phyloP scores from a whole-genome alignment of 2,113 vertebrate species.

The Anser brachyrhynchus region DNA sequence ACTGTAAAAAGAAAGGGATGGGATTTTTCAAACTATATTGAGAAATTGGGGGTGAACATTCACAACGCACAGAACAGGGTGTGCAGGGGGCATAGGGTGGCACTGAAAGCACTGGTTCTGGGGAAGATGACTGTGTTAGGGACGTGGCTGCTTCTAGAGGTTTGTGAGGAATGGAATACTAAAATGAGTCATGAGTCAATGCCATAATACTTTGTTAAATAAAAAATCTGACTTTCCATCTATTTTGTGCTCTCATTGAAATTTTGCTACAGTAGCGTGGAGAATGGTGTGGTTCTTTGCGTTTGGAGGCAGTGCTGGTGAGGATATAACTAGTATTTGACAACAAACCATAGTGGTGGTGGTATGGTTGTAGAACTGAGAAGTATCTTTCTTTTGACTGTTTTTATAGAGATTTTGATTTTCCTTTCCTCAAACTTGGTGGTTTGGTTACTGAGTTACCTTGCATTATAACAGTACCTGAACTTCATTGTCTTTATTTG shows the following conservation, averaged over 20 bases:
- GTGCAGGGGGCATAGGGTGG: neutral
- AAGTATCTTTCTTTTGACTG: neutral
- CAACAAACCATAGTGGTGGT: neutral
- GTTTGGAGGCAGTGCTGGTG: neutral
- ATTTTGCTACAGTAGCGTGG: neutral
- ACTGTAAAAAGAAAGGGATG: neutral
- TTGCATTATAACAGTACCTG: neutral
- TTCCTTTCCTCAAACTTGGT: neutral
- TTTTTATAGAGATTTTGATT: neutral
- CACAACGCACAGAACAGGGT: neutral
- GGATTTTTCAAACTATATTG: neutral
- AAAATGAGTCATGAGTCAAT: neutral
- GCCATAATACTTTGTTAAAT: neutral
- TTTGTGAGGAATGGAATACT: neutral
- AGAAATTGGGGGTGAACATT: neutral
- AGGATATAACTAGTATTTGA: neutral
- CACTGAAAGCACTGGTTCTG: neutral
- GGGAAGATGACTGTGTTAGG: neutral
- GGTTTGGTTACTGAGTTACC: neutral
- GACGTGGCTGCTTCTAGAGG: neutral
- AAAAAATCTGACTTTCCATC: neutral
- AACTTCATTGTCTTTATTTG: neutral
- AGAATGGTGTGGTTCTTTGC: neutral
- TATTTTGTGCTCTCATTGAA: neutral
- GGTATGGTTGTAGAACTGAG: neutral